phyloP scores from a whole-genome alignment of 2,888 invertebrate species.

The Neoaliturus tenellus region DNA sequence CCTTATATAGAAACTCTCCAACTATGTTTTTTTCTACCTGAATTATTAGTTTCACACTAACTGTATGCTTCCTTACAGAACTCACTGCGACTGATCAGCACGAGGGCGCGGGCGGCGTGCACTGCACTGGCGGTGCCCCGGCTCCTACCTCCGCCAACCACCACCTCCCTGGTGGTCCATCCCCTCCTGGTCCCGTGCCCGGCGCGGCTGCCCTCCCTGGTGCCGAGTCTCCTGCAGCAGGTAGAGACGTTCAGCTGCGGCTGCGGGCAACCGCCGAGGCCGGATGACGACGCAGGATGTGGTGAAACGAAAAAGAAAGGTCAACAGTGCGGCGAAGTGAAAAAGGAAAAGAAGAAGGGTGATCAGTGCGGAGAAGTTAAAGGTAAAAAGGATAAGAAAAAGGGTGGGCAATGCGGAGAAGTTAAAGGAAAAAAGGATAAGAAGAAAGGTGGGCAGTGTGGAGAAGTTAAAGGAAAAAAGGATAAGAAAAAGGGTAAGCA shows the following conservation, averaged over 20 bases:
- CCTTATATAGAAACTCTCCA: too few relatives aligned
- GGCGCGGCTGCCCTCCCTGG: neutral
- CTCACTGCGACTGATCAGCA: neutral
- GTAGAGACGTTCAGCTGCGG: neutral
- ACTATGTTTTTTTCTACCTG: too few relatives aligned
- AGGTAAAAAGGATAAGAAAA: neutral
- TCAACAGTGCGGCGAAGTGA: neutral
- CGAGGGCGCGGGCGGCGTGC: neutral
- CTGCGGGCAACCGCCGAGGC: neutral
- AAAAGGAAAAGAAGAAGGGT: neutral
- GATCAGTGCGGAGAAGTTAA: neutral
- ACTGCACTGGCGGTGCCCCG: neutral
- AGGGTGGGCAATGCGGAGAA: neutral
- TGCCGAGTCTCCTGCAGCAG: neutral
- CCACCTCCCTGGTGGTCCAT: neutral
- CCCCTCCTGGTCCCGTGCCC: neutral
- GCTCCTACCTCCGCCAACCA: neutral
- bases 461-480: neutral
- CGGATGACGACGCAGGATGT: neutral
- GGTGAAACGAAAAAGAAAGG: neutral
- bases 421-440: too few relatives aligned
- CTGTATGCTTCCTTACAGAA: neutral
- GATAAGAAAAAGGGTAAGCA: neutral
- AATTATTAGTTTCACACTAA: neutral
- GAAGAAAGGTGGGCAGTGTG: neutral